phyloP scores from a whole-genome alignment of 2,888 invertebrate species.

The Autographa pulchrina region DNA sequence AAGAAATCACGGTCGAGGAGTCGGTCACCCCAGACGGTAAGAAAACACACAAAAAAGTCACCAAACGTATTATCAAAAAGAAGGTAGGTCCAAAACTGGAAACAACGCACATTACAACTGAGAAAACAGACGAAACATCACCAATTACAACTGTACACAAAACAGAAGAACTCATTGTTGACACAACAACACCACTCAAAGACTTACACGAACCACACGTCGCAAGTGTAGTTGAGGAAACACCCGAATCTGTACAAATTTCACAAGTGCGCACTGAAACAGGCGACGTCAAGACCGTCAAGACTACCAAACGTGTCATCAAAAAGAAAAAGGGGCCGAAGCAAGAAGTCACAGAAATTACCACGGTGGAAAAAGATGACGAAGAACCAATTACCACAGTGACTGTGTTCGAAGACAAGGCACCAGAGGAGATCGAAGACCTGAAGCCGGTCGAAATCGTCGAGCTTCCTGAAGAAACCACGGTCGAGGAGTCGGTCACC shows the following conservation, averaged over 20 bases:
- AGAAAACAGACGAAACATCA: constrained; percentile 30
- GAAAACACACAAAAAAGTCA: constrained; percentile 40
- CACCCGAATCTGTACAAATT: constrained; percentile 27
- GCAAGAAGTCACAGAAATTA: constrained; percentile 82
- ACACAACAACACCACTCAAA: constrained; percentile 15
- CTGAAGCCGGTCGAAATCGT: neutral
- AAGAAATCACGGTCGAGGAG: constrained; percentile 24
- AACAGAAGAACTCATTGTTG: constrained; percentile 26
- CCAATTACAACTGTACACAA: constrained; percentile 30
- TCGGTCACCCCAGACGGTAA: constrained; percentile 25
- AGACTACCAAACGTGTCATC: constrained; percentile 66
- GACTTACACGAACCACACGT: neutral
- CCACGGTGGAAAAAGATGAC: constrained; percentile 78
- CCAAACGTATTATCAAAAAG: constrained; percentile 52
- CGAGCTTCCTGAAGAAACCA: constrained; percentile 21
- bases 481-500: neutral
- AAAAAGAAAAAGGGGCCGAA: constrained; percentile 79
- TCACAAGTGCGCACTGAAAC: constrained; percentile 61
- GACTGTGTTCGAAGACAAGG: constrained; percentile 40
- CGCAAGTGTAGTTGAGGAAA: constrained; percentile 22
- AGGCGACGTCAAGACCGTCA: constrained; percentile 67
- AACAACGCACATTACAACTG: constrained; percentile 41
- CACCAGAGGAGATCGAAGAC: neutral
- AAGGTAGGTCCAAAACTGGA: constrained; percentile 56
- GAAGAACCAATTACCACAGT: constrained; percentile 62